Base-by-base conservation (phyloP, 2,797 vertebrate species). In the Novumbra hubbsi region DNA sequence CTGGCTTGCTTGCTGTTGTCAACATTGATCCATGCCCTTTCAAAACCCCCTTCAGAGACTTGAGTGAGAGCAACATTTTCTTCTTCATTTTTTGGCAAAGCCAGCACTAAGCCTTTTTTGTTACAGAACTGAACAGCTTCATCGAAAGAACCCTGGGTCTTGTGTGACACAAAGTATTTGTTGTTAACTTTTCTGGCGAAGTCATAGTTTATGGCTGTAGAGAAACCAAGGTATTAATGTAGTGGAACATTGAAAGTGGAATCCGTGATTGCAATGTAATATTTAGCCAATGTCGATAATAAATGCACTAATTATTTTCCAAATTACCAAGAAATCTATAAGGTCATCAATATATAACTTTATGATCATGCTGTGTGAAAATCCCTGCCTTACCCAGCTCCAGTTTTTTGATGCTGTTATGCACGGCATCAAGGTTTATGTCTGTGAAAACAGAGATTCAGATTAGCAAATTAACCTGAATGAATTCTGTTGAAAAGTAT, bases 121-220 rank as follows among this genome's bases (percentile, higher is more conserved):
- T n/a, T 12, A 24, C 55, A 60, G 55, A 60, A 60, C 55, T 5
- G 55, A 14, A 24, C 55, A 24, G 55, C 55, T 2, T 60, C 21
- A 24, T 27, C 55, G 7, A 60, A 60, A 14, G 55, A 60, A 21
- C 55, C 55, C 55, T 11, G 11, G 8, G 5, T 60, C 55, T 60
- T 60, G 55, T 60, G n/a, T 60, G 55, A 60, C 55, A 60, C 55
- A 27, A 60, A 60, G 55, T 60, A 60, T 24, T 21, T 60, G 9
- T 60, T 60, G 55, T 60, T 24, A 21, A 60, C 55, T 60, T 21
- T 60, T 60, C 55, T 60, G 55, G 55, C 21, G 21, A 60, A 60
- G 2, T 60, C 55, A 60, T 60, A 60, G 21, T 60, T 60, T 12
- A 60, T 27, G 55, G 55, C 55, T 60, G 21, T 11, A 60, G 21